Evolutionary conservation across 2,888 invertebrate genomes (phyloP).

Genomic region (Archips xylosteana): DNA sequence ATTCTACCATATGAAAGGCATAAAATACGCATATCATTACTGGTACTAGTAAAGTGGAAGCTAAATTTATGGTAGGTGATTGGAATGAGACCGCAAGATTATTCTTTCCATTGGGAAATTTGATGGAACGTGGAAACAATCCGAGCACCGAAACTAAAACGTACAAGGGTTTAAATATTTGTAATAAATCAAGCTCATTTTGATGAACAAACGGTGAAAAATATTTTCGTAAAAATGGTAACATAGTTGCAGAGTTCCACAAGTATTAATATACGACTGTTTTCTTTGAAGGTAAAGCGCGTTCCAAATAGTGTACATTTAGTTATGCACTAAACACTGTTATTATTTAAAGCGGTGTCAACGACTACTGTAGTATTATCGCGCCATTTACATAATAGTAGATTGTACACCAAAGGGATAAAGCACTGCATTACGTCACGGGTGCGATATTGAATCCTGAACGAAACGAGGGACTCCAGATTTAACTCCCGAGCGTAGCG

Average conservation of each 20-base stretch:
- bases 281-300: neutral
- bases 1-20: constrained; percentile 14
- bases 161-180: constrained; percentile 20
- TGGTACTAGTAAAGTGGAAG: constrained; percentile 16
- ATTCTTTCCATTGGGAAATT: constrained; percentile 24
- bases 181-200: neutral
- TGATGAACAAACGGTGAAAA: constrained; percentile 20
- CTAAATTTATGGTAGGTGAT: constrained; percentile 24
- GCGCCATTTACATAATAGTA: neutral
- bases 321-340: neutral
- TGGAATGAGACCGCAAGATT: neutral
- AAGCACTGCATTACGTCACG: too few species aligned
- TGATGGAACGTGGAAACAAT: constrained; percentile 20
- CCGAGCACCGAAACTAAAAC: constrained; percentile 17
- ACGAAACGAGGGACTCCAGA: too few species aligned
- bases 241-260: constrained; percentile 5
- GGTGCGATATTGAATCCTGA: too few species aligned
- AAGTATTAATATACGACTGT: neutral
- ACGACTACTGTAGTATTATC: neutral
- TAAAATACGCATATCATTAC: constrained; percentile 22
- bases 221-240: constrained; percentile 7
- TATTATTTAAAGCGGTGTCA: neutral
- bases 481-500: too few species aligned
- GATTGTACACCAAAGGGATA: too few species aligned
- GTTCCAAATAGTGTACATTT: neutral